phyloP scores from a whole-genome alignment of 2,888 invertebrate species.

The Gymnoscelis rufifasciata region DNA sequence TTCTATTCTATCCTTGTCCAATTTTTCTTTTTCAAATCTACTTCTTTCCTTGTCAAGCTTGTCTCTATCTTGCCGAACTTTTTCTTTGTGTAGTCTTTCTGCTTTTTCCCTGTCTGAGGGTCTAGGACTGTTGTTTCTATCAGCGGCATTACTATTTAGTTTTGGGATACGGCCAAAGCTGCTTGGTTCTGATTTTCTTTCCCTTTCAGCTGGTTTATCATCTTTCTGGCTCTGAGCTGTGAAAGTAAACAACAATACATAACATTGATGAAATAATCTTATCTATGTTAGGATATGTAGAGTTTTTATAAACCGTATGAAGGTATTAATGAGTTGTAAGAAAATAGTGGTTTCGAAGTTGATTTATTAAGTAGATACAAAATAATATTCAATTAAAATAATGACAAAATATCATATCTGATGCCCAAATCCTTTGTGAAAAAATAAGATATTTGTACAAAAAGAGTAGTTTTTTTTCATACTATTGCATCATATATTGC shows the following conservation, averaged over 20 bases:
- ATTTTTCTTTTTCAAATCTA: conserved; percentile 37
- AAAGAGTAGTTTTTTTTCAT: too few species aligned
- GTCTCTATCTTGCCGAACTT: conserved; percentile 31
- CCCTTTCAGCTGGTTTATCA: conserved; percentile 49
- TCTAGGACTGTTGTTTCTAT: conserved; percentile 47
- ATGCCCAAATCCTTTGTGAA: too few species aligned
- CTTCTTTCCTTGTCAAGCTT: conserved; percentile 36
- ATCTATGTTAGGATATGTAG: too few species aligned
- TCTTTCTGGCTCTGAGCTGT: conserved; percentile 50
- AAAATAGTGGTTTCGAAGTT: too few species aligned
- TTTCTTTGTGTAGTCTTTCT: conserved; percentile 41
- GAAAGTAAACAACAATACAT: not conserved
- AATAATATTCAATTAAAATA: too few species aligned
- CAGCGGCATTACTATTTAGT: conserved; percentile 54
- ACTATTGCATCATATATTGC: not conserved
- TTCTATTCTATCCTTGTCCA: conserved; percentile 53
- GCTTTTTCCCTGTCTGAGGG: conserved; percentile 41
- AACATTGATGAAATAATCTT: too few species aligned
- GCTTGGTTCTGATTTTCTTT: conserved; percentile 49
- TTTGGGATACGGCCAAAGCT: conserved; percentile 77
- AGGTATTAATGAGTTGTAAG: too few species aligned
- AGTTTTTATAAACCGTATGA: too few species aligned
- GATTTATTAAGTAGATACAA: too few species aligned
- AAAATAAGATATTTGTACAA: too few species aligned
- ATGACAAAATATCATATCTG: too few species aligned